Base-by-base conservation (phyloP, 1,140 invertebrate species). In the Papilio helenus region DNA sequence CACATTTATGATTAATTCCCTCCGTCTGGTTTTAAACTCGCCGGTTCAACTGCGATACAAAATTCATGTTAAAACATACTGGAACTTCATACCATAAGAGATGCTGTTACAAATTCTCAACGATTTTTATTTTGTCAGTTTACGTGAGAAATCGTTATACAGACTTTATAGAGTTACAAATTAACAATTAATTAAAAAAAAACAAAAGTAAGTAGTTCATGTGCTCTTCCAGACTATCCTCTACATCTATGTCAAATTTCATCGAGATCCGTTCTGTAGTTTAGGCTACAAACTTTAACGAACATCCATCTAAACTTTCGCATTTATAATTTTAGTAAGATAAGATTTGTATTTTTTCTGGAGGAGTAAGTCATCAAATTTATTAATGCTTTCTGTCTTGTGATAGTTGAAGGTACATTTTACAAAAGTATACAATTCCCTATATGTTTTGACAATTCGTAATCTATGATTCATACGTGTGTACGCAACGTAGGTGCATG, bases 41-140 rank as follows among this genome's bases (percentile, higher is more conserved):
- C 26, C 61, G 61, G 14, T 29, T 68, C 61, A 68, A 14, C 26
- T 68, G 61, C 61, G 14, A 26, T 68, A 68, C 14, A 29, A 68
- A 68, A 68, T 68, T 68, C 61, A 34, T 29, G 61, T 68, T 68
- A 68, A 68, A 68, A 68, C 26, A 68, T 68, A 68, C 61, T 29
- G 26, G 12, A 29, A 68, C 61, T 68, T 68, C 61, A 16, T 68
- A 12, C 29, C 61, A 34, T 65, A 68, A 68, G 61, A 29, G 12
- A 68, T 68, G 14, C 26, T 68, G 23, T 29, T 61, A 34, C 16
- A 16, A 65, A 65, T 68, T 26, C 26, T 34, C 26, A 65, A 65
- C 23, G 12, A 61, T 34, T 12, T 14, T 20, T 9, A 68, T 39
- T 39, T 39, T 5, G 34, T 39, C 18, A 68, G 12, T 23, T 29